A percentile compares a stretch with the other conserved stretches of the same genome.
phyloP scores from a whole-genome alignment of 2,113 vertebrate species.

The Scortum barcoo region DNA sequence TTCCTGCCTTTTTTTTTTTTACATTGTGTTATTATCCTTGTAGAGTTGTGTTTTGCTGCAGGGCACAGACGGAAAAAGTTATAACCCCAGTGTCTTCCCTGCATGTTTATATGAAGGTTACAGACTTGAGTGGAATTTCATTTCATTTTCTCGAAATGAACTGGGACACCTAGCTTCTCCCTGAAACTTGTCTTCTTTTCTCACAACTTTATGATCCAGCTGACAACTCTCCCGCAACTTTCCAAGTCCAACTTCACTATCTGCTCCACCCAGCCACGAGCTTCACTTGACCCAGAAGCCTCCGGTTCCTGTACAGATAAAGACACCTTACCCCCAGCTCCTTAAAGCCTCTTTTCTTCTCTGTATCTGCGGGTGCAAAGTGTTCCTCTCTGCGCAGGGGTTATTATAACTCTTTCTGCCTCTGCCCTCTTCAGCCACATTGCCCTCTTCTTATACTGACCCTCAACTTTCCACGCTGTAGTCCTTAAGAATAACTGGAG shows the following conservation, averaged over 20 bases:
- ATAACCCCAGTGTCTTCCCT: constrained; percentile 40
- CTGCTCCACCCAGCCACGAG: constrained; percentile 54
- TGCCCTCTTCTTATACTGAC: constrained; percentile 10
- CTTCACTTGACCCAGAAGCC: constrained; percentile 59
- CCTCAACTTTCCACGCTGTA: constrained; percentile 11
- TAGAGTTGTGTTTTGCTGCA: constrained; percentile 39
- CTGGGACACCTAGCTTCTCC: constrained; percentile 26
- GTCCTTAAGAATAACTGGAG: constrained; percentile 1
- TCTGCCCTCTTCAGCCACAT: constrained; percentile 18
- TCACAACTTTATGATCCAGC: constrained; percentile 13
- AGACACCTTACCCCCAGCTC: constrained; percentile 44
- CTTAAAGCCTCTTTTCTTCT: constrained; percentile 64
- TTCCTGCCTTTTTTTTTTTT: constrained; percentile 14
- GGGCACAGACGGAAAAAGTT: constrained; percentile 43
- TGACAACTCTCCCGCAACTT: constrained; percentile 34
- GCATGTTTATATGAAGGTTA: constrained; percentile 44
- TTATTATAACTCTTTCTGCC: constrained; percentile 38
- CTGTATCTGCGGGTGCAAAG: constrained; percentile 55
- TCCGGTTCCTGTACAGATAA: constrained; percentile 63
- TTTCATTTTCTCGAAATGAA: constrained; percentile 37
- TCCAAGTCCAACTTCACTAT: constrained; percentile 52
- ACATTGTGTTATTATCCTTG: constrained; percentile 45
- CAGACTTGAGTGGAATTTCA: constrained; percentile 37
- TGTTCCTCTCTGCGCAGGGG: constrained; percentile 36
- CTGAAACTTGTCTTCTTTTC: constrained; percentile 29